Conservation (phyloP, 2,797 vertebrate genomes). For the Chelidonichthys spinosus region DNA sequence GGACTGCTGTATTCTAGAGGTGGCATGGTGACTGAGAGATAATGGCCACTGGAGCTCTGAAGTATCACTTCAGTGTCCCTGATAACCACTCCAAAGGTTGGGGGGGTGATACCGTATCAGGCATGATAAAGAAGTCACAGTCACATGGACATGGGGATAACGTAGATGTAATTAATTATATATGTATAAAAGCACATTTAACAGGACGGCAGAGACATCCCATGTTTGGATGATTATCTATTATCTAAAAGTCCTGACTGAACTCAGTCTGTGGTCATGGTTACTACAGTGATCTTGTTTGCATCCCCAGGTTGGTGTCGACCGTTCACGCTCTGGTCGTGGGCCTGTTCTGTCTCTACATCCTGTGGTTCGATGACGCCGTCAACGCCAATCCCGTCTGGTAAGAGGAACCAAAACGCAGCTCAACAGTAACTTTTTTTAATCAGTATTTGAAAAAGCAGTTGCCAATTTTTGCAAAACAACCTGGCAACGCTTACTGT, state of each 20-base stretch:
- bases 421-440: background rate
- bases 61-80: conserved; percentile 44
- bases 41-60: conserved; percentile 48
- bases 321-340: conserved; percentile 87
- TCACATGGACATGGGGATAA: background rate
- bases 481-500: background rate
- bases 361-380: conserved; percentile 85
- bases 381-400: conserved; percentile 87
- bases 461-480: background rate
- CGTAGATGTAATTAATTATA: conserved; percentile 8
- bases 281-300: conserved; percentile 14
- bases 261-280: background rate
- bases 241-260: background rate
- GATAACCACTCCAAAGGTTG: conserved; percentile 73
- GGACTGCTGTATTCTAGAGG: conserved; percentile 10
- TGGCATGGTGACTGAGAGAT: conserved; percentile 49
- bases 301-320: conserved; percentile 79
- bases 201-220: background rate
- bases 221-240: background rate
- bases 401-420: conserved; percentile 72
- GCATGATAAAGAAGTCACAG: conserved; percentile 21
- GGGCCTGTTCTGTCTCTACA: conserved; percentile 87
- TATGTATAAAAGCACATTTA: background rate
- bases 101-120: conserved; percentile 2
- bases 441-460: background rate